These are phyloP conservation scores for Drosophila paulistorum DNA, from an alignment of 1,140 invertebrate species.

Conservation along the genomic window DNA sequence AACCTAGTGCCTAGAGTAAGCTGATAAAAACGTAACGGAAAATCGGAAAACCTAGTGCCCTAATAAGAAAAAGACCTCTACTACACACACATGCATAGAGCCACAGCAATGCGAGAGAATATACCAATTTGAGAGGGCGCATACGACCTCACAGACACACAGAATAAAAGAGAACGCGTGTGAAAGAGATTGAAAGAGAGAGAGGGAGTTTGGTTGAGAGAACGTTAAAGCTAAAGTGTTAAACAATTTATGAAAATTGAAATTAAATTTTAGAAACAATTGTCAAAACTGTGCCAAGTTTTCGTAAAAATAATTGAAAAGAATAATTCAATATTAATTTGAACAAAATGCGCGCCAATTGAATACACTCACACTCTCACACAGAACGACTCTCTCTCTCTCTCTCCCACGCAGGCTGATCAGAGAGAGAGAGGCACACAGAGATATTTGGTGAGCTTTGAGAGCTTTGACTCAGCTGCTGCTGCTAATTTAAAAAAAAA, in stretches of 20 bases:
- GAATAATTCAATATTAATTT: slow-evolving; percentile 45
- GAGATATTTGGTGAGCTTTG: slow-evolving; percentile 30
- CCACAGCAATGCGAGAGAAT: neutral
- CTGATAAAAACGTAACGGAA: no score
- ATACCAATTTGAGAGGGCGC: neutral
- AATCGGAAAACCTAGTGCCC: slow-evolving; percentile 76
- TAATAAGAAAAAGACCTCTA: slow-evolving; percentile 72
- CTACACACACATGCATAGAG: slow-evolving; percentile 23
- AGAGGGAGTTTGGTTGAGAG: slow-evolving; percentile 23
- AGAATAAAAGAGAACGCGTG: slow-evolving; percentile 26
- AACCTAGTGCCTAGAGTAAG: slow-evolving; percentile 43
- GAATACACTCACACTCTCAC: slow-evolving; percentile 13
- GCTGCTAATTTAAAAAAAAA: slow-evolving; percentile 12
- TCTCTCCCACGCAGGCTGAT: slow-evolving; percentile 47
- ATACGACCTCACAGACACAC: neutral
- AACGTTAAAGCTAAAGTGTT: slow-evolving; percentile 5
- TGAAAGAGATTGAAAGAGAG: slow-evolving; percentile 14
- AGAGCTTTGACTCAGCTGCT: slow-evolving; percentile 49
- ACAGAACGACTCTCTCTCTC: neutral
- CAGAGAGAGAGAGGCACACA: slow-evolving; percentile 52
- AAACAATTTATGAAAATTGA: slow-evolving; percentile 19
- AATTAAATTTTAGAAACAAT: slow-evolving; percentile 30
- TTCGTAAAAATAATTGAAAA: slow-evolving; percentile 40
- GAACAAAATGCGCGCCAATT: slow-evolving; percentile 59
- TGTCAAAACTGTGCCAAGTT: slow-evolving; percentile 8